Percentiles rank a stretch among this genome's conserved stretches.
These are phyloP conservation scores for Turritopsis dohrnii DNA, from an alignment of 30 jellyfish, hydroid and myxozoan genomes.

Conservation along the genomic window DNA sequence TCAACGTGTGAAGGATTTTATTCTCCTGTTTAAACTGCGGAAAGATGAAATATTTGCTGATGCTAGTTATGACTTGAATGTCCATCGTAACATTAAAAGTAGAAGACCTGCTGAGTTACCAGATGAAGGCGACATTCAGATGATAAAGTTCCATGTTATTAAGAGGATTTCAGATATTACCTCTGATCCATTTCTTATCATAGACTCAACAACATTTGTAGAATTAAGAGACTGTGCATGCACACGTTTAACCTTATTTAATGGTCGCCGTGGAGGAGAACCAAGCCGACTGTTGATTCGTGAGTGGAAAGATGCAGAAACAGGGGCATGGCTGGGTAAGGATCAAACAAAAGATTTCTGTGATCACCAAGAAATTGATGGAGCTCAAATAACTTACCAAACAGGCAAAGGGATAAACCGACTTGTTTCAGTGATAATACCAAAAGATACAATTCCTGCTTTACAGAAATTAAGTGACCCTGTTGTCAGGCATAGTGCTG, in stretches of 20 bases:
- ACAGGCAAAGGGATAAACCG: constrained; percentile 12
- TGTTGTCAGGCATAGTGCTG: constrained; percentile 10
- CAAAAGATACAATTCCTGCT: constrained; percentile 5
- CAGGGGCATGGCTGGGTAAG: constrained; percentile 33
- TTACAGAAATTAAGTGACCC: neutral
- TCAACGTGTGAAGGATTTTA: neutral
- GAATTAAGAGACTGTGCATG: constrained; percentile 11
- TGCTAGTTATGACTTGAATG: constrained; percentile 17
- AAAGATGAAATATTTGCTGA: constrained; percentile 24
- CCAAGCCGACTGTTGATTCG: constrained; percentile 12
- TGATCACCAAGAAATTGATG: constrained; percentile 4
- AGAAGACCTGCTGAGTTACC: constrained; percentile 29
- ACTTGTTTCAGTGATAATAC: constrained; percentile 9
- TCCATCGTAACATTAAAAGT: constrained; percentile 1
- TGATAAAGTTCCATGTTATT: neutral
- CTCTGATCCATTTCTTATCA: constrained; percentile 8
- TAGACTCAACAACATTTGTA: neutral
- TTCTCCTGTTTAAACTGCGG: constrained; percentile 19
- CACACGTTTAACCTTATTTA: neutral
- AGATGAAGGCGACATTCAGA: constrained; percentile 18
- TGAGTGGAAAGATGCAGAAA: constrained; percentile 36
- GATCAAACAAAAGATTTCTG: neutral
- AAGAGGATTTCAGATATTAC: neutral
- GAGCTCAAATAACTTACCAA: constrained; percentile 8
- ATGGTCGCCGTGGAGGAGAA: constrained; percentile 21